These are phyloP conservation scores for Camponotus pennsylvanicus DNA, from an alignment of 1,140 invertebrate species.

Conservation along the genomic window DNA sequence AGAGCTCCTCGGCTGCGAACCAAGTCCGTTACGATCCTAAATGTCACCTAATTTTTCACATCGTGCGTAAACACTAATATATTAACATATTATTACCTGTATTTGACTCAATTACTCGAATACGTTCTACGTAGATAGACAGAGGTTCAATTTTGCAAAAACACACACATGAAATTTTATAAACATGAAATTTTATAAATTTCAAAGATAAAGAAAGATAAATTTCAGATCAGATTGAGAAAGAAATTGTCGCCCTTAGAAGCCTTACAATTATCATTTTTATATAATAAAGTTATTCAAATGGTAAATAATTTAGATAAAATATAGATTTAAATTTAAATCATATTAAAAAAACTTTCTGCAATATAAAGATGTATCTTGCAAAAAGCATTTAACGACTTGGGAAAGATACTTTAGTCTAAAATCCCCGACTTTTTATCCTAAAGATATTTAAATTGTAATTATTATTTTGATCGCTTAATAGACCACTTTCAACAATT, in stretches of 20 bases:
- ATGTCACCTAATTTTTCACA: conserved; percentile 8
- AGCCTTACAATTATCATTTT: neutral
- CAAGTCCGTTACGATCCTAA: conserved; percentile 34
- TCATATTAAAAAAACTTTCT: neutral
- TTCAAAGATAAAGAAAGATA: too few species aligned
- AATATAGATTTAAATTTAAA: neutral
- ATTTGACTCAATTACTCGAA: too few species aligned
- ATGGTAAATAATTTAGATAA: neutral
- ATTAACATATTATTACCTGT: neutral
- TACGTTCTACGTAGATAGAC: neutral
- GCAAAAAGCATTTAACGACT: too few species aligned
- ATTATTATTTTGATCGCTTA: too few species aligned
- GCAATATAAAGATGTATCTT: neutral
- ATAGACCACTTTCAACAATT: too few species aligned
- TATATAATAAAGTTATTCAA: too few species aligned
- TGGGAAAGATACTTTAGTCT: too few species aligned
- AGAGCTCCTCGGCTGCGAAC: neutral
- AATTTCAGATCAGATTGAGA: neutral
- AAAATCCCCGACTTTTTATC: too few species aligned
- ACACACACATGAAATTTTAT: neutral
- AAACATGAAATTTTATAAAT: neutral
- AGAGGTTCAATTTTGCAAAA: neutral
- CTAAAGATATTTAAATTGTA: too few species aligned
- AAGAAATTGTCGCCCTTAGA: neutral
- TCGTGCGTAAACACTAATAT: neutral